These are phyloP conservation scores for Volucella inanis DNA, from an alignment of 2,888 invertebrate species.

Conservation along the genomic window DNA sequence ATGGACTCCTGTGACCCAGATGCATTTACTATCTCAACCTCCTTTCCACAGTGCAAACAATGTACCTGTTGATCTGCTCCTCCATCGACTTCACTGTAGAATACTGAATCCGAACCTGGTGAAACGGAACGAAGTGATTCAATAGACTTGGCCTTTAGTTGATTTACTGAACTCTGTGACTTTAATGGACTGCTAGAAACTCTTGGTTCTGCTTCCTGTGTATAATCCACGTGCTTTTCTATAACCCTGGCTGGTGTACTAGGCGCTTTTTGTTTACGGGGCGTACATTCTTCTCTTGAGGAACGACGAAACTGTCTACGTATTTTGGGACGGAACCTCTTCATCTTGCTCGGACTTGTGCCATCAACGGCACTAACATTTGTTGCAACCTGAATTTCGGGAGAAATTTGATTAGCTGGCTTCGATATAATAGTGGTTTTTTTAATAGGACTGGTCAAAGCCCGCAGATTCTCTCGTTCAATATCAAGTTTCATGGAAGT, in stretches of 20 bases:
- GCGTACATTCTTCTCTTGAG: constrained; percentile 80
- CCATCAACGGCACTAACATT: constrained; percentile 77
- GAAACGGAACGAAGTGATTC: constrained; percentile 95
- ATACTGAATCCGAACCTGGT: constrained; percentile 95
- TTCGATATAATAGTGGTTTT: constrained; percentile 75
- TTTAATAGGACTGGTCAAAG: constrained; percentile 83
- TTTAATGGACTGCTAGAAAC: constrained; percentile 62
- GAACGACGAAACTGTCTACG: constrained; percentile 81
- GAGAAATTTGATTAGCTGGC: constrained; percentile 77
- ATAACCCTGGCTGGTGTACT: constrained; percentile 77
- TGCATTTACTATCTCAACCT: constrained; percentile 86
- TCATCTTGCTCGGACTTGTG: constrained; percentile 82
- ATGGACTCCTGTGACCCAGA: constrained; percentile 82
- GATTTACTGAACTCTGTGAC: constrained; percentile 82
- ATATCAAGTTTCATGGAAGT: constrained; percentile 91
- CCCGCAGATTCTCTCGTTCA: constrained; percentile 85
- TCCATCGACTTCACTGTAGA: constrained; percentile 90
- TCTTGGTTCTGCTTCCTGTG: constrained; percentile 68
- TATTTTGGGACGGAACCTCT: constrained; percentile 83
- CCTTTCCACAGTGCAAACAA: constrained; percentile 93
- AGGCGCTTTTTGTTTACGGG: constrained; percentile 77
- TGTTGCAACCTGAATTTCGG: constrained; percentile 78
- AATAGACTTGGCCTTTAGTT: constrained; percentile 91
- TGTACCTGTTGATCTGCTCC: constrained; percentile 85
- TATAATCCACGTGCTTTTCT: constrained; percentile 79